Percentiles rank a stretch among this genome's conserved stretches.
Evolutionary conservation across 2,113 vertebrate genomes (phyloP).

Genomic region (Sorex fumeus): DNA sequence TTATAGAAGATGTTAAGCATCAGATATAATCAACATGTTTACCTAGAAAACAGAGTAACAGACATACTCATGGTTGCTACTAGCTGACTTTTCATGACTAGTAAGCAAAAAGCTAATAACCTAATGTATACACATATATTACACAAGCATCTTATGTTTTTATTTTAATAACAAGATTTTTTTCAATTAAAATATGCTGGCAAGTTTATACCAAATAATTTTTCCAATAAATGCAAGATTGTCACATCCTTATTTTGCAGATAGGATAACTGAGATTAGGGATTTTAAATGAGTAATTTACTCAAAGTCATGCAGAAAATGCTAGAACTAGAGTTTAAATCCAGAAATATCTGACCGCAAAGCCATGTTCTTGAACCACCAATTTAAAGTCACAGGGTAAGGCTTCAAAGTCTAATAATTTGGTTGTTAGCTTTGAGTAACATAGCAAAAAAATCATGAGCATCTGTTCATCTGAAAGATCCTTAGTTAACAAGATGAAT

Average conservation of each 20-base stretch:
- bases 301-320: conserved; percentile 36
- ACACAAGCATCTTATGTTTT: neutral
- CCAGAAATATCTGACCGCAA: conserved; percentile 22
- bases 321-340: conserved; percentile 32
- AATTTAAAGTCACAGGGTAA: conserved; percentile 42
- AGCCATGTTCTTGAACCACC: conserved; percentile 37
- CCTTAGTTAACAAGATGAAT: conserved; percentile 22
- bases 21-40: neutral
- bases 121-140: neutral
- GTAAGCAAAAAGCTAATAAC: conserved; percentile 49
- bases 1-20: neutral
- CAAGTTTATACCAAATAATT: neutral
- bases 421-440: conserved; percentile 2
- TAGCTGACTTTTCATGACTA: conserved; percentile 1
- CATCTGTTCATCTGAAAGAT: conserved; percentile 27
- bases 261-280: conserved; percentile 7
- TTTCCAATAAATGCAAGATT: neutral
- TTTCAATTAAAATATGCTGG: too few species aligned
- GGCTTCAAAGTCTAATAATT: neutral
- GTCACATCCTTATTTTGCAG: conserved; percentile 35
- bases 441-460: neutral
- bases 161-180: conserved; percentile 29
- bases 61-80: neutral
- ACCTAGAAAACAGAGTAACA: conserved; percentile 4
- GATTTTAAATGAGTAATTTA: conserved; percentile 10